Percentiles rank a stretch among this genome's conserved stretches.
These are phyloP conservation scores for Cladopsammia gracilis DNA, from an alignment of 64 coral and sea anemone species.

Conservation along the genomic window DNA sequence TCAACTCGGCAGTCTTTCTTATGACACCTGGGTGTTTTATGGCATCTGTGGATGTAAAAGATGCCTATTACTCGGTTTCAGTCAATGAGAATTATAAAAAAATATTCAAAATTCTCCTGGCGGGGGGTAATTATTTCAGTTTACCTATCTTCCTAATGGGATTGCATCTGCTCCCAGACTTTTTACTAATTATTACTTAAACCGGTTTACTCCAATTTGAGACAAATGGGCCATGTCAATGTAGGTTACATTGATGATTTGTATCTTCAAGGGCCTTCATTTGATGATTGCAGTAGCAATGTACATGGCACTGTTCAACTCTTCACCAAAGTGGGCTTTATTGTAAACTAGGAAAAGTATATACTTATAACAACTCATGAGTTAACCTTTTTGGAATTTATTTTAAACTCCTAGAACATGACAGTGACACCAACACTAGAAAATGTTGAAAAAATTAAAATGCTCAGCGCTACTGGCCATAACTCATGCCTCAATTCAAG, in stretches of 20 bases:
- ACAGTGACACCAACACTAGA: conserved; percentile 9
- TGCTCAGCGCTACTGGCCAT: background rate
- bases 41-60: conserved; percentile 18
- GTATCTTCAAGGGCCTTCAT: background rate
- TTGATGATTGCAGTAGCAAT: conserved; percentile 27
- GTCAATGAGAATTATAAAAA: background rate
- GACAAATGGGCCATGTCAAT: background rate
- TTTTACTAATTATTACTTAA: conserved; percentile 49
- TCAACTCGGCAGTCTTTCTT: background rate
- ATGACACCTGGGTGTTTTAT: conserved; percentile 17
- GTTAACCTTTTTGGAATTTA: conserved; percentile 32
- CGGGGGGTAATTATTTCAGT: background rate
- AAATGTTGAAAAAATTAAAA: background rate
- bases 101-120: conserved; percentile 27
- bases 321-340: conserved; percentile 16
- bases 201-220: conserved; percentile 29
- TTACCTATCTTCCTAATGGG: conserved; percentile 30
- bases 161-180: conserved; percentile 40
- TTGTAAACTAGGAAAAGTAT: background rate
- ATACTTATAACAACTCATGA: background rate
- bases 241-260: conserved; percentile 49
- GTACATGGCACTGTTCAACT: background rate
- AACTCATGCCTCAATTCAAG: background rate
- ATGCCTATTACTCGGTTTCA: conserved; percentile 27
- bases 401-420: conserved; percentile 33